Evolutionary conservation across 1,140 invertebrate genomes (phyloP).

Genomic region (Augochlora pura): DNA sequence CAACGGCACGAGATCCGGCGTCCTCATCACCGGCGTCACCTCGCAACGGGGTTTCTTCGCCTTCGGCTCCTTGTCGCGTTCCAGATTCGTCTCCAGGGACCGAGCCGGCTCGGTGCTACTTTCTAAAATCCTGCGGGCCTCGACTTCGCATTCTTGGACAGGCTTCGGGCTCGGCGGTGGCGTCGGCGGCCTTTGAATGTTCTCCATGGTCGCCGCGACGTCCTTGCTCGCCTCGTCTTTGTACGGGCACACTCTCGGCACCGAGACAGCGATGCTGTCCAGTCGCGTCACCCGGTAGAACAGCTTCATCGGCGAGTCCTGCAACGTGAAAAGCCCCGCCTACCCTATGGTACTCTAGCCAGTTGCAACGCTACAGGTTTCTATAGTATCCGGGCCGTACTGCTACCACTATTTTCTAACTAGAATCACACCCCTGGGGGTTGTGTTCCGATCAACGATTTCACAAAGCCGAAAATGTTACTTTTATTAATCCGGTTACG

Average conservation of each 20-base stretch:
- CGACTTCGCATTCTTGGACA: constrained; percentile 41
- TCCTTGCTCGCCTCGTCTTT: constrained; percentile 35
- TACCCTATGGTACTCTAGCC: constrained; percentile 33
- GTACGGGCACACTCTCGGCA: constrained; percentile 32
- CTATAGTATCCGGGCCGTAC: too few relatives aligned
- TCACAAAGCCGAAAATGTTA: too few relatives aligned
- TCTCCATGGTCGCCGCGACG: constrained; percentile 64
- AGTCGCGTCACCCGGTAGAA: constrained; percentile 67
- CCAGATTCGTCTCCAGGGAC: constrained; percentile 37
- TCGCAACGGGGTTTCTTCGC: constrained; percentile 75
- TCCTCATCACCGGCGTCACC: constrained; percentile 73
- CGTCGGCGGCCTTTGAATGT: constrained; percentile 74
- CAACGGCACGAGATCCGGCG: constrained; percentile 56
- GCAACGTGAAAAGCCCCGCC: constrained; percentile 51
- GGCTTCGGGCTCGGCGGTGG: constrained; percentile 75
- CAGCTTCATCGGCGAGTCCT: constrained; percentile 75
- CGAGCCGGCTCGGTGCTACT: constrained; percentile 21
- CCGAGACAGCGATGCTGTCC: constrained; percentile 45
- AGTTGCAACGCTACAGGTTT: too few relatives aligned
- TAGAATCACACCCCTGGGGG: too few relatives aligned
- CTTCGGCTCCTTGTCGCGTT: constrained; percentile 67
- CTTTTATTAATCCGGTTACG: too few relatives aligned
- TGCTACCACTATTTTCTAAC: too few relatives aligned
- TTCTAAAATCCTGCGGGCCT: constrained; percentile 33
- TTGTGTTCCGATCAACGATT: too few relatives aligned